phyloP scores from a whole-genome alignment of 2,888 invertebrate species.

The Lissocephala sabroskyi region DNA sequence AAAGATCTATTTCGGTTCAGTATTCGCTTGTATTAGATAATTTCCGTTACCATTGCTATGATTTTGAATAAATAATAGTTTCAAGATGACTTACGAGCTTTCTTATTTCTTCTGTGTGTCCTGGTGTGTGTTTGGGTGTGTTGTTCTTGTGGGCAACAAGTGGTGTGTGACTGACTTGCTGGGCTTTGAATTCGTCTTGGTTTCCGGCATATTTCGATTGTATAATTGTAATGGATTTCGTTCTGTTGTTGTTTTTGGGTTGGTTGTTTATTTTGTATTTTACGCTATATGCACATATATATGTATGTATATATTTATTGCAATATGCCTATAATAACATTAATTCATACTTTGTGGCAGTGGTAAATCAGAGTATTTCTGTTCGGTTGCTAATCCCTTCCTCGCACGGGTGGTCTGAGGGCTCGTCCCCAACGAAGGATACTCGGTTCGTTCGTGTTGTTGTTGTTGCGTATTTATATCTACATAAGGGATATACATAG shows the following conservation, averaged over 20 bases:
- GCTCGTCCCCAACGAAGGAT: background rate
- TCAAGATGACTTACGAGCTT: constrained; percentile 47
- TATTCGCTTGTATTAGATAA: constrained; percentile 51
- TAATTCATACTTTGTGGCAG: constrained; percentile 57
- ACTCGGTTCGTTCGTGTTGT: constrained; percentile 10
- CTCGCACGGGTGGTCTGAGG: constrained; percentile 15
- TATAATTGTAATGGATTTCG: constrained; percentile 26
- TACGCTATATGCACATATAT: constrained; percentile 10
- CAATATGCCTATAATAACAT: constrained; percentile 41
- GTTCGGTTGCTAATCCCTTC: constrained; percentile 23
- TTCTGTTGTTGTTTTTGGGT: constrained; percentile 13
- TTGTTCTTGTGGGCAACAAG: constrained; percentile 8
- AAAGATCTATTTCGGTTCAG: constrained; percentile 71
- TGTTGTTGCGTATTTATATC: constrained; percentile 16
- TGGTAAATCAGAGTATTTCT: constrained; percentile 66
- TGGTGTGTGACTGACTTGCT: no score
- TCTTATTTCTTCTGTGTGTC: constrained; percentile 26
- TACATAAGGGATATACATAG: constrained; percentile 3
- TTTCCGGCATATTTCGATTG: background rate
- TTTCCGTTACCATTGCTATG: constrained; percentile 37
- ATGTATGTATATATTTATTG: constrained; percentile 17
- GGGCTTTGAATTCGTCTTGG: background rate
- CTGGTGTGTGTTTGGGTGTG: no score
- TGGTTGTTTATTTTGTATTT: constrained; percentile 13
- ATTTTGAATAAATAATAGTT: constrained; percentile 57